Base-by-base conservation (phyloP, 2,797 vertebrate species). In the Notoglanidium macrostoma region DNA sequence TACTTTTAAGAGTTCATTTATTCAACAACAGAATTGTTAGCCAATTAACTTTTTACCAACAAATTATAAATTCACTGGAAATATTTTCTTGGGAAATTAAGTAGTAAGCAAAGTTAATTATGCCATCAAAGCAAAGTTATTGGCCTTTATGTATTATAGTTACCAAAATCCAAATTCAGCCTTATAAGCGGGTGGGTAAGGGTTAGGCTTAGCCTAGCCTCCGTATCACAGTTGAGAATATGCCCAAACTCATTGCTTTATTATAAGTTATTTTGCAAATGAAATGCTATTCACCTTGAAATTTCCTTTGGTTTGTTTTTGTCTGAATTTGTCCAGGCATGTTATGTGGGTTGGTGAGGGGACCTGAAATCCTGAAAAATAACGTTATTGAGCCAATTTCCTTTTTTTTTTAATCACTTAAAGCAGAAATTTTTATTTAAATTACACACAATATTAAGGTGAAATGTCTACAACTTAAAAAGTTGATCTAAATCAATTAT, bases 211-310 rank as follows among this genome's bases (percentile, higher is more conserved):
- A 49, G 46, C 46, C 46, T 49, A 49, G 9, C 46, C 46, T 49
- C 46, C 46, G 46, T 49, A 49, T 49, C 46, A 49, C 46, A 55
- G 11, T 3, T 32, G 29, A 68, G 10, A 35, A 32, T 68, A 55
- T 55, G 54, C 17, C 54, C 5, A 55, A 55, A 55, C 11, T 15
- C 54, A 55, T 55, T 55, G 14, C 72, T 74, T 74, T 55, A 55
- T n/a, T 78, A 32, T 10, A 78, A 55, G 8, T 78, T 78, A 54
- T 29, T 54, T 78, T 35, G 49, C 32, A 77, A 77, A 77, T 51
- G n/a, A 55, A 78, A 55, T 78, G 51, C n/a, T 78, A 3, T n/a
- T 78, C 15, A 78, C 49, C 0, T 78, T 78, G 76, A 54, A 57
- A 78, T 57, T 5, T 55, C 15, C 2, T 77, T 29, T 29, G 14